Evolutionary conservation across 92 coral and sea anemone genomes (phyloP).

Genomic region (Zoanthus sansibaricus): DNA sequence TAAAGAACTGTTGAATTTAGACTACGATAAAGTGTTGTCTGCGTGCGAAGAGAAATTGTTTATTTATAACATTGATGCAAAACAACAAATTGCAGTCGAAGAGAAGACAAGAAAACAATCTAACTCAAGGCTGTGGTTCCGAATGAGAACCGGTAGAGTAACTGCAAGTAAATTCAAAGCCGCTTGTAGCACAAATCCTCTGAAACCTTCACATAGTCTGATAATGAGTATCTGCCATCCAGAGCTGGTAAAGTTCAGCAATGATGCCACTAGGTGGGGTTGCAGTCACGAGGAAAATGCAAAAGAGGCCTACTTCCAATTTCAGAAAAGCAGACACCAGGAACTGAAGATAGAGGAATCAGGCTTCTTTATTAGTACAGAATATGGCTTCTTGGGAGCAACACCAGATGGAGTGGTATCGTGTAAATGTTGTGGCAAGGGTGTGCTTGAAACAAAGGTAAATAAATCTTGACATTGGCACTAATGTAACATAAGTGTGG

Average conservation of each 20-base stretch:
- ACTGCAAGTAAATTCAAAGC: conserved; percentile 10
- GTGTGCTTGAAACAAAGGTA: conserved; percentile 47
- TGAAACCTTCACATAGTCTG: neutral
- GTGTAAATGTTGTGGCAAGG: conserved; percentile 40
- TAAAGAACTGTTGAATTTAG: neutral
- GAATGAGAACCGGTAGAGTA: conserved; percentile 23
- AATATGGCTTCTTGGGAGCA: conserved; percentile 30
- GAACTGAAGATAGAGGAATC: conserved; percentile 4
- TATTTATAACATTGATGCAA: conserved; percentile 8
- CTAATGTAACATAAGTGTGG: conserved; percentile 30
- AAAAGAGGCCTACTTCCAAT: conserved; percentile 39
- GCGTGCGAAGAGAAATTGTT: conserved; percentile 17
- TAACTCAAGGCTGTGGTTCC: conserved; percentile 14
- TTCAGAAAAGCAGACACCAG: conserved; percentile 29
- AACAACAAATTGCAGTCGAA: conserved; percentile 2
- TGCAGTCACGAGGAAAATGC: conserved; percentile 41
- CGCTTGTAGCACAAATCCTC: conserved; percentile 17
- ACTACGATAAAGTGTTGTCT: conserved; percentile 31
- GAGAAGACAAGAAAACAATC: neutral
- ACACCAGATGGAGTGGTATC: conserved; percentile 20
- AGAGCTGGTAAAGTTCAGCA: conserved; percentile 34
- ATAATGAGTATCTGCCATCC: conserved; percentile 47
- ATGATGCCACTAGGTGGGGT: conserved; percentile 46
- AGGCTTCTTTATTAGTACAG: conserved; percentile 14
- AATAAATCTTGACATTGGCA: conserved; percentile 28